These are phyloP conservation scores for Drosophila mimetica DNA, from an alignment of 2,888 invertebrate species.

Conservation along the genomic window DNA sequence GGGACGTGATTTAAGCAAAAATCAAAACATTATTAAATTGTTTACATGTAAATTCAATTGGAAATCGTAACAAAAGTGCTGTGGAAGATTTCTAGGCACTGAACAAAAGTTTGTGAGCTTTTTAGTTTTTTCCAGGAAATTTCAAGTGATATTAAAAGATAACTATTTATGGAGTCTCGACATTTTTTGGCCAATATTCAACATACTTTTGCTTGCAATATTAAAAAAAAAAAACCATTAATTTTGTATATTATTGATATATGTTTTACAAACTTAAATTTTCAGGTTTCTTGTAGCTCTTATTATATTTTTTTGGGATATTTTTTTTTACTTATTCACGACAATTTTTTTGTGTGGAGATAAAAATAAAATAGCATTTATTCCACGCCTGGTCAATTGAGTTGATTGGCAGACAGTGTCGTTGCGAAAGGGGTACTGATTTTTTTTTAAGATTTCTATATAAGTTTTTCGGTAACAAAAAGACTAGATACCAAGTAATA, in stretches of 20 bases:
- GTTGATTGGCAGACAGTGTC: slow-evolving; percentile 3
- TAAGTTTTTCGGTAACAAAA: too few species aligned
- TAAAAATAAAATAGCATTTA: neutral
- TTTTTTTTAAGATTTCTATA: neutral
- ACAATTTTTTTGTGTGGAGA: neutral
- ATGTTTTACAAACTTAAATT: too few species aligned
- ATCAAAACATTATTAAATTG: slow-evolving; percentile 45
- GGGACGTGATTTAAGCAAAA: slow-evolving; percentile 54
- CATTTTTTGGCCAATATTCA: too few species aligned
- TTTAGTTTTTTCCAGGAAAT: too few species aligned
- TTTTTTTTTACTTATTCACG: neutral
- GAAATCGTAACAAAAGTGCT: slow-evolving; percentile 17
- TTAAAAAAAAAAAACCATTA: too few species aligned
- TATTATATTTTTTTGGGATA: neutral
- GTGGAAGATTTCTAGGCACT: slow-evolving; percentile 9
- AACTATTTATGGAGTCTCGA: too few species aligned
- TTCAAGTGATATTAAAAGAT: too few species aligned
- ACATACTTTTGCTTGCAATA: too few species aligned
- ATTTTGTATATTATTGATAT: too few species aligned
- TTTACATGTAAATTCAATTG: slow-evolving; percentile 35
- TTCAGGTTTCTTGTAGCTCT: too few species aligned
- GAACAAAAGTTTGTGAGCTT: neutral
- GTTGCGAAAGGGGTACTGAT: neutral
- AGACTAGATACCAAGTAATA: too few species aligned
- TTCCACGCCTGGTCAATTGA: slow-evolving; percentile 5